Evolutionary conservation across 1,140 invertebrate genomes (phyloP), one percentile per base, ranked within the genome.

Genomic region (Conopomorpha cramerella): DNA sequence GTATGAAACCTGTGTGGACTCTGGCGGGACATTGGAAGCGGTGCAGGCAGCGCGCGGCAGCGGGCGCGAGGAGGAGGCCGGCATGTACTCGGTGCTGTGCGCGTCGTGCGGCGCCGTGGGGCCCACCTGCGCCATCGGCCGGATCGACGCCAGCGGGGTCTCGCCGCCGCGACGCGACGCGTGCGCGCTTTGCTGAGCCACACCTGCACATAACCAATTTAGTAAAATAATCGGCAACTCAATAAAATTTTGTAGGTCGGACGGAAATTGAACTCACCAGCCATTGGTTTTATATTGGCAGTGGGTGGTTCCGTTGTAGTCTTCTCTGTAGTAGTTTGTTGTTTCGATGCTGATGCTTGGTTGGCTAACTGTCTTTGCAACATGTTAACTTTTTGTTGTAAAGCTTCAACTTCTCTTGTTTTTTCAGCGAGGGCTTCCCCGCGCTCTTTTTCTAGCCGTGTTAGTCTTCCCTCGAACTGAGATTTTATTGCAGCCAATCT

Each of bases 251-350:
- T 23, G 4, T 23, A 23, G 4, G 4, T 23, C 19, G 19, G 19
- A 6, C 4, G 19, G 4, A 23, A 23, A 10, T 23, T 51, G 10
- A 63, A 66, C 47, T 82, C 79, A 46, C 90, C 91, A 8, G 93
- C 87, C 87, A 97, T 93, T 1, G 95, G 95, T 63, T 93, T 93
- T 17, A 97, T 96, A 64, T 96, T 96, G 8, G 95, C 94, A 0
- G 91, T 91, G 4, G 92, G 89, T 27, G 91, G 87, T 50, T 95
- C 92, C 0, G 81, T 84, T 0, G 81, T 81, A 13, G 83, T 80
- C 55, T 90, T 85, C 44, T 91, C 87, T 35, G 36, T 83, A 77
- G 18, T 82, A 74, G 61, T 81, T 83, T 45, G 86, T 82, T 41
- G 86, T 58, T 88, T 88, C 1, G 85, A 81, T n/a, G 80, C 82